Evolutionary conservation across 2,113 vertebrate genomes (phyloP), one percentile per base, ranked within the genome.

Genomic region (Nanorana parkeri): DNA sequence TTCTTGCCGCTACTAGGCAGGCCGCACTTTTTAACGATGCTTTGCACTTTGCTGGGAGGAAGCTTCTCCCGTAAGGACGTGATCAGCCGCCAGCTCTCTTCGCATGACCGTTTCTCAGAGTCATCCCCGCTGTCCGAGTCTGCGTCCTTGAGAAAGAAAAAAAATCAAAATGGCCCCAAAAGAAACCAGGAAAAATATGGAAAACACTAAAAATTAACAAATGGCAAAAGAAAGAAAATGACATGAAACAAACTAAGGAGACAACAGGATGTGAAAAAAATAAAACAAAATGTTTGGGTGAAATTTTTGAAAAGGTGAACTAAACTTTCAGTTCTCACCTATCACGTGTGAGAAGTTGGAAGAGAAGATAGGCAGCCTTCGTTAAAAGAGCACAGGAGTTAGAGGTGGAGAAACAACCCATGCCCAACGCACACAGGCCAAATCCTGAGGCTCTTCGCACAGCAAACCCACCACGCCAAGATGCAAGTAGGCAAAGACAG

Each of bases 71-170:
- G 96, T 94, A 99, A 89, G 89, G 98, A 99, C 88, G 97, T 98
- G 89, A 99, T 99, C 91, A 99, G 94, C 92, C 97, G 97, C 98
- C 98, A 99, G 94, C 98, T 99, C 91, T 99, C 98, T 89, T 99
- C 98, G 84, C 98, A 99, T 88, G 98, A 99, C 89, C 98, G 95
- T 96, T 98, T 99, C 96, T 99, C 98, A 91, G 98, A 99, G 94
- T 99, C 98, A 94, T 99, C 98, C 86, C 98, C 98, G 97, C 98
- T 99, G 97, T 99, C 98, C 95, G 98, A 99, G 93, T 99, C 98
- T 91, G 97, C 97, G 89, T 99, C 98, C 98, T 99, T 99, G 92
- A 92, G 88, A 90, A 91, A 97, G 95, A 95, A 94, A 97, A 74
- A 96, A 94, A 96, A 96, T 93, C 92, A 96, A 94, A 96, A 95